Percentiles rank a stretch among this genome's conserved stretches.
Evolutionary conservation across 1,140 invertebrate genomes (phyloP).

Genomic region (Lasioglossum albipes): DNA sequence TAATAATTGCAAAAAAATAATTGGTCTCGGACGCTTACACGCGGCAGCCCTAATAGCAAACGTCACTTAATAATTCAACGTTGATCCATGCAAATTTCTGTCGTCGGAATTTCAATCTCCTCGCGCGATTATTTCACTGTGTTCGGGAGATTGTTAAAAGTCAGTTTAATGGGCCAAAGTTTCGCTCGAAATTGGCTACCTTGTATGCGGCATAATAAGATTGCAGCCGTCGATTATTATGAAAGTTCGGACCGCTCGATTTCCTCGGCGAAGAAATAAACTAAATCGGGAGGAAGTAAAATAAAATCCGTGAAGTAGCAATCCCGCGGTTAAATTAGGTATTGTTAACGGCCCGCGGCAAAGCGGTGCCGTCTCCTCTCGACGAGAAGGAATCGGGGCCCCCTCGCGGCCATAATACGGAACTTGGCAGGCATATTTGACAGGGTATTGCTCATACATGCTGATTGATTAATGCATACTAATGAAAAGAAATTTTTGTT

Average conservation of each 20-base stretch:
- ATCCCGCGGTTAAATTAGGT: slow-evolving; percentile 22
- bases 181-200: background rate
- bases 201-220: background rate
- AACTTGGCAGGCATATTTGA: slow-evolving; percentile 39
- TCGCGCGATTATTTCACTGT: background rate
- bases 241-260: background rate
- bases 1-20: no score
- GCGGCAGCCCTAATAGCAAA: no score
- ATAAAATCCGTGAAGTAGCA: slow-evolving; percentile 34
- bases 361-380: background rate
- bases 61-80: background rate
- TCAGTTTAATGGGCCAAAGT: background rate
- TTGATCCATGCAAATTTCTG: background rate
- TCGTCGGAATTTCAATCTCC: background rate
- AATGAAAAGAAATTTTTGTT: slow-evolving; percentile 60
- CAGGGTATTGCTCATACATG: slow-evolving; percentile 36
- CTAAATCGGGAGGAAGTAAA: background rate
- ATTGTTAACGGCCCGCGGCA: slow-evolving; percentile 30
- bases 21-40: no score
- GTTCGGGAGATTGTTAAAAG: background rate
- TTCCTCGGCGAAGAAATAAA: background rate
- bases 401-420: slow-evolving; percentile 7
- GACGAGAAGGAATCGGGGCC: no score
- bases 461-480: slow-evolving; percentile 58
- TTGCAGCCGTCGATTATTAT: background rate